A percentile compares a stretch with the other conserved stretches of the same genome.
phyloP scores from a whole-genome alignment of 2,797 vertebrate genomes.

The Cyprinella venusta region DNA sequence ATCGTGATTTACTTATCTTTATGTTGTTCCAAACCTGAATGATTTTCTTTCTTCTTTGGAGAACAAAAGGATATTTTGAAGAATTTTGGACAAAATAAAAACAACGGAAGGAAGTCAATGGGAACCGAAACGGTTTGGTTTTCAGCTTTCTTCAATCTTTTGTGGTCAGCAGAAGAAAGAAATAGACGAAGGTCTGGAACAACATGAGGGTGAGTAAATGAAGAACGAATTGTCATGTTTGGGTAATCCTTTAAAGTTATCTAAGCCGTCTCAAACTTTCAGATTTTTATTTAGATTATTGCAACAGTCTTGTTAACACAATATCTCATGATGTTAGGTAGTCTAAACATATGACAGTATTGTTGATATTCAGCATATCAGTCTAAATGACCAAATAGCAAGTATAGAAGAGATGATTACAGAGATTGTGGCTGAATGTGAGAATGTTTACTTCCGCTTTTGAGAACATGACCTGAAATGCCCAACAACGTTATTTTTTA shows the following conservation, averaged over 20 bases:
- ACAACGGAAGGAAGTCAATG: background rate
- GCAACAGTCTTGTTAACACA: constrained; percentile 2
- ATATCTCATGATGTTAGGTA: background rate
- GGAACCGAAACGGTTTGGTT: background rate
- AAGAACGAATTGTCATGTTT: background rate
- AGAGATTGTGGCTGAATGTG: background rate
- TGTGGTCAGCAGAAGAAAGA: background rate
- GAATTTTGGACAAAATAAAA: too few species aligned
- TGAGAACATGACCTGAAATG: background rate
- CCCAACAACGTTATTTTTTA: background rate
- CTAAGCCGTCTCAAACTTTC: background rate
- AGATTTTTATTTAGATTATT: background rate
- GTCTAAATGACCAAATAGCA: background rate
- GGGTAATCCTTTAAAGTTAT: background rate
- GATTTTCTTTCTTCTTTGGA: background rate
- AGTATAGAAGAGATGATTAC: background rate
- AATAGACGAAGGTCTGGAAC: background rate
- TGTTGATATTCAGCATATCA: background rate
- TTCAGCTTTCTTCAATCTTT: background rate
- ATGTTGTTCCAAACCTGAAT: background rate
- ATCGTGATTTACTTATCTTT: background rate
- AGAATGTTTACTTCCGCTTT: background rate
- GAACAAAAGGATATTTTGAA: background rate
- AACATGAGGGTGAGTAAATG: background rate
- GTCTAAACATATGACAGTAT: background rate